Evolutionary conservation across 2,797 vertebrate genomes (phyloP).

Genomic region (Enteromius argenteus): DNA sequence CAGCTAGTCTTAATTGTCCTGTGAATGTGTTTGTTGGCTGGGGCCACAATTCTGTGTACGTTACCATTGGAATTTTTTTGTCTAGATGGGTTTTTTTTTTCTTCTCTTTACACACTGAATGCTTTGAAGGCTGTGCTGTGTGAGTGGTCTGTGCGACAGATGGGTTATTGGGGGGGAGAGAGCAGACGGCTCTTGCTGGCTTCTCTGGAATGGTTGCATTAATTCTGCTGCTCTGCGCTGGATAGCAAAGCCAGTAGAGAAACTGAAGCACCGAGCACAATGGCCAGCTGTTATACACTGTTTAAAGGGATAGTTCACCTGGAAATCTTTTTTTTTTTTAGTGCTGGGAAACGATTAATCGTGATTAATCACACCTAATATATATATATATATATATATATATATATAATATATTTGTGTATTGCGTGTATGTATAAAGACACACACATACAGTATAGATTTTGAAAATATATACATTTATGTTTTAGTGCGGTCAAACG

Average conservation of each 20-base stretch:
- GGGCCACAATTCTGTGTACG: conserved; percentile 27
- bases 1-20: conserved; percentile 35
- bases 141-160: conserved; percentile 64
- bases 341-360: neutral
- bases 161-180: conserved; percentile 62
- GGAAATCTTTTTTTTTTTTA: neutral
- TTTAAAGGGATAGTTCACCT: neutral
- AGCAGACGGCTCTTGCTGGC: conserved; percentile 72
- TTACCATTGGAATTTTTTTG: conserved; percentile 44
- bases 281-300: conserved; percentile 8
- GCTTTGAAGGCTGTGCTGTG: conserved; percentile 61
- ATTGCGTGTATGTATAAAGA: neutral
- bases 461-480: neutral
- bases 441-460: neutral
- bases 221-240: conserved; percentile 54
- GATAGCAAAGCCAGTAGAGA: conserved; percentile 23
- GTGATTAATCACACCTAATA: too few relatives aligned
- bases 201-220: conserved; percentile 65
- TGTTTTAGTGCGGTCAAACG: neutral
- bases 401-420: neutral
- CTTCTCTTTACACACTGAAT: conserved; percentile 61
- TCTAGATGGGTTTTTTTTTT: conserved; percentile 21
- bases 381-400: too few relatives aligned
- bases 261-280: conserved; percentile 19
- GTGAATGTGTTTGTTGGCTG: conserved; percentile 33